Evolutionary conservation across 2,888 invertebrate genomes (phyloP).

Genomic region (Spodoptera littoralis): DNA sequence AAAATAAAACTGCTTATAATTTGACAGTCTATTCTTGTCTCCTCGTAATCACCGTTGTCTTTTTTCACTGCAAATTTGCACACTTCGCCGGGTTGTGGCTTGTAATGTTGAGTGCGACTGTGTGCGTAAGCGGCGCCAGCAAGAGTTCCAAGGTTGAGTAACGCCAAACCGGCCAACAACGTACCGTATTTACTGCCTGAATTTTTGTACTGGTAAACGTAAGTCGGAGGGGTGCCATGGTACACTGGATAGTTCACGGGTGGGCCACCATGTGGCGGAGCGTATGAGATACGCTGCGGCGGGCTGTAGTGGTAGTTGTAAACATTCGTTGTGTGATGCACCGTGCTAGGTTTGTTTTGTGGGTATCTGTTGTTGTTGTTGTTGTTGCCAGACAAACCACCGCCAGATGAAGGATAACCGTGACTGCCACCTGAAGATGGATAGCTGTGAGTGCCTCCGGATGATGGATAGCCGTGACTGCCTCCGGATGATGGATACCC

Average conservation of each 20-base stretch:
- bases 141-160: slow-evolving; percentile 80
- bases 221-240: slow-evolving; percentile 76
- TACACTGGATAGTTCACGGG: slow-evolving; percentile 78
- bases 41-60: slow-evolving; percentile 82
- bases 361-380: slow-evolving; percentile 57
- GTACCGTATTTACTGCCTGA: slow-evolving; percentile 84
- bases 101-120: slow-evolving; percentile 64
- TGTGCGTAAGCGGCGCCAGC: slow-evolving; percentile 70
- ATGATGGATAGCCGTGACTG: slow-evolving; percentile 20
- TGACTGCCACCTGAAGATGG: slow-evolving; percentile 42
- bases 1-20: slow-evolving; percentile 80
- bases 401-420: slow-evolving; percentile 60
- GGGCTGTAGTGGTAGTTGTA: slow-evolving; percentile 80
- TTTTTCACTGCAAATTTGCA: slow-evolving; percentile 81
- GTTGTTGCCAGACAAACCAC: slow-evolving; percentile 44
- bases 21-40: slow-evolving; percentile 81
- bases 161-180: slow-evolving; percentile 77
- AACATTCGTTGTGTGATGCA: slow-evolving; percentile 66
- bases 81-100: slow-evolving; percentile 74
- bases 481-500: slow-evolving; percentile 19
- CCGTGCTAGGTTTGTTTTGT: slow-evolving; percentile 43
- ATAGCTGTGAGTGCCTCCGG: slow-evolving; percentile 39
- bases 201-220: slow-evolving; percentile 80
- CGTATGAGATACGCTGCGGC: slow-evolving; percentile 78
- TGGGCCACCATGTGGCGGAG: slow-evolving; percentile 69